Percentiles rank a stretch among this genome's conserved stretches.
These are phyloP conservation scores for pig (Sus scrofa) DNA, from an alignment of 2,113 vertebrate species.

Conservation along the genomic window T2T-Sscrofa CM000814.6:142221501-142222000, in stretches of 20 bases:
- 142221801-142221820: background rate
- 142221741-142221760: constrained; percentile 19
- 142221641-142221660: too few species aligned
- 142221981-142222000: background rate
- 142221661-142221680: too few species aligned
- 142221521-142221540: too few species aligned
- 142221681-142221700: too few species aligned
- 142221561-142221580: too few species aligned
- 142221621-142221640: too few species aligned
- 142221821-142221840: background rate
- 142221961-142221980: background rate
- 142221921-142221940: constrained; percentile 64
- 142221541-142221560: too few species aligned
- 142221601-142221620: too few species aligned
- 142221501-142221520: too few species aligned
- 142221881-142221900: background rate
- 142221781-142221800: constrained; percentile 8
- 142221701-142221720: background rate
- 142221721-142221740: background rate
- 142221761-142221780: constrained; percentile 43
- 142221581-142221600: too few species aligned
- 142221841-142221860: background rate
- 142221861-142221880: constrained; percentile 21
- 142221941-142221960: background rate
- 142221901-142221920: background rate